Evolutionary conservation across 2,888 invertebrate genomes (phyloP).

Genomic region (Chirona hameri): DNA sequence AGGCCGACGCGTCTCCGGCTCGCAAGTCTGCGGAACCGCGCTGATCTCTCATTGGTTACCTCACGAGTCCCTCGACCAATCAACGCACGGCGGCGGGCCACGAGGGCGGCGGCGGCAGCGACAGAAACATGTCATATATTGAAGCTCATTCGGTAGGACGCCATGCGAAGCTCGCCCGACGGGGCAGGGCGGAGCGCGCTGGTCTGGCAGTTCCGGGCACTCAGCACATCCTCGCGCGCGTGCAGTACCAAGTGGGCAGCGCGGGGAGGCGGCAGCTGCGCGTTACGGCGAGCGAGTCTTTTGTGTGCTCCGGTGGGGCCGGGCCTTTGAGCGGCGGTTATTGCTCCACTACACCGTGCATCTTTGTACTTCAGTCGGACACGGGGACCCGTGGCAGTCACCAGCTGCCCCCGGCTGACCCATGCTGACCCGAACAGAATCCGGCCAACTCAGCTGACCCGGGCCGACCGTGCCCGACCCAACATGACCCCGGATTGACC

Average conservation of each 20-base stretch:
- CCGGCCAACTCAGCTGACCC: too few relatives aligned
- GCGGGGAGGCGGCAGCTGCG: not conserved
- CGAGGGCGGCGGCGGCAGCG: too few relatives aligned
- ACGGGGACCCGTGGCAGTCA: too few relatives aligned
- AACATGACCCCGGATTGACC: not conserved
- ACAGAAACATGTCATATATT: too few relatives aligned
- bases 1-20: too few relatives aligned
- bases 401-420: not conserved
- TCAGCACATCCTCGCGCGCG: not conserved
- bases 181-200: not conserved
- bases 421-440: too few relatives aligned
- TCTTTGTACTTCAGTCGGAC: slow-evolving; percentile 1
- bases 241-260: too few relatives aligned
- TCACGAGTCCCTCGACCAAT: too few relatives aligned
- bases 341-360: not conserved
- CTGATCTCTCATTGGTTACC: too few relatives aligned
- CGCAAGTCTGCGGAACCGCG: too few relatives aligned
- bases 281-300: not conserved
- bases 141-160: not conserved
- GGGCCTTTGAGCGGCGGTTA: not conserved
- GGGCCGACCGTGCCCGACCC: too few relatives aligned
- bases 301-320: not conserved
- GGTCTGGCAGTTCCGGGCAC: not conserved
- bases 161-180: not conserved
- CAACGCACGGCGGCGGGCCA: too few relatives aligned